Conservation (phyloP, 2,113 vertebrate species). For the Himantopus leucocephalus region DNA sequence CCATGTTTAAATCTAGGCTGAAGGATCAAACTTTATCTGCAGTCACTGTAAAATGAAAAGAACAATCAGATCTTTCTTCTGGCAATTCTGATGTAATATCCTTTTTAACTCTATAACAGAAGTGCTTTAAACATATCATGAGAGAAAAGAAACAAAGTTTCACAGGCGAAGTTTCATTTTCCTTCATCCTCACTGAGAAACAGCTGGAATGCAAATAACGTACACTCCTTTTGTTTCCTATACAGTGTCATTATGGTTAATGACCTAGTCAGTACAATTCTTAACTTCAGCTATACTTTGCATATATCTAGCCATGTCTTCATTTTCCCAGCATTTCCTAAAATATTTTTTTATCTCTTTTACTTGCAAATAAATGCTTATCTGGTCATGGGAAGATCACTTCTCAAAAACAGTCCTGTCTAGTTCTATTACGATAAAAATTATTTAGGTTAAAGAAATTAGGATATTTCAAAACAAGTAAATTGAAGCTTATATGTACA, state of each 20-base stretch:
- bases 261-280: neutral
- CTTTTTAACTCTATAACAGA: neutral
- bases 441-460: neutral
- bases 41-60: neutral
- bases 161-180: neutral
- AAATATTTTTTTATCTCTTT: neutral
- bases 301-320: neutral
- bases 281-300: neutral
- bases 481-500: neutral
- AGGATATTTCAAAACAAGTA: neutral
- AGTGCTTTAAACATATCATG: neutral
- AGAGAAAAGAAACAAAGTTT: neutral
- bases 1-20: neutral
- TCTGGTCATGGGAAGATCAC: neutral
- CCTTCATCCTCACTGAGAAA: neutral
- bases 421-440: neutral
- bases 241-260: neutral
- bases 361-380: neutral
- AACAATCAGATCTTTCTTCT: neutral
- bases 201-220: neutral
- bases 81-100: neutral
- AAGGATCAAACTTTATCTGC: neutral
- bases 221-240: neutral
- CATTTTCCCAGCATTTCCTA: neutral
- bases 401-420: neutral